Base-by-base conservation (phyloP, 2,797 vertebrate genomes). In the Delichon dasypus region DNA sequence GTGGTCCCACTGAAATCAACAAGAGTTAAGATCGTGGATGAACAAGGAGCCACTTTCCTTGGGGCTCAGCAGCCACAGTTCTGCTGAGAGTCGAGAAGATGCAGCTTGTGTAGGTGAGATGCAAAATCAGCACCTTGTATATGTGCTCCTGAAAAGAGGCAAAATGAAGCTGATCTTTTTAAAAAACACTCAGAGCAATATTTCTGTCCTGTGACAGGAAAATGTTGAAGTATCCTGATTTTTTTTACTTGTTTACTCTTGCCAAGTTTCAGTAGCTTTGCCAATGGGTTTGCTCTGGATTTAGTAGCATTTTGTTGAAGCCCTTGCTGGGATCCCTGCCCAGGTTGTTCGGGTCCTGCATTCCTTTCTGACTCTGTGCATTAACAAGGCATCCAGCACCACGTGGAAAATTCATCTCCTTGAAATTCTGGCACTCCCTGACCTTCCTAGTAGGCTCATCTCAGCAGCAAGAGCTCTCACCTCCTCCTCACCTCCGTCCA, bases 361-460 rank as follows among this genome's bases (percentile, higher is more conserved):
- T 82, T 58, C 67, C 40, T 91, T 87, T 87, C 38, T 91, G 58
- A 61, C 38, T 77, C 17, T n/a, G 25, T 76, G 71, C 58, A 38
- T 84, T 74, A 48, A 58, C 34, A 61, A 85, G 15, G 9, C 83
- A 86, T 78, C 47, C 32, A 11, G 44, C 23, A 5, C 40, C 67
- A 15, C 0, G 0, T 58, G 47, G 53, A 65, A 80, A 77, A 64
- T 13, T 62, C 65, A 51, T 71, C 64, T 40, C 64, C 20, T 0
- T 86, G 58, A 88, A 88, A 76, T 88, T 47, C 79, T 88, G 89
- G 88, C 89, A 89, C 94, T 88, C 82, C 79, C 65, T 54, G 5
- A 81, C 55, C 74, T 85, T 89, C 45, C 4, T 14, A 18, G 74
- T 36, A 82, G 88, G 89, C 89, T 85, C 94, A 67, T 55, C 70